These are phyloP conservation scores for Conger conger DNA, from an alignment of 2,113 vertebrate species.

Conservation along the genomic window DNA sequence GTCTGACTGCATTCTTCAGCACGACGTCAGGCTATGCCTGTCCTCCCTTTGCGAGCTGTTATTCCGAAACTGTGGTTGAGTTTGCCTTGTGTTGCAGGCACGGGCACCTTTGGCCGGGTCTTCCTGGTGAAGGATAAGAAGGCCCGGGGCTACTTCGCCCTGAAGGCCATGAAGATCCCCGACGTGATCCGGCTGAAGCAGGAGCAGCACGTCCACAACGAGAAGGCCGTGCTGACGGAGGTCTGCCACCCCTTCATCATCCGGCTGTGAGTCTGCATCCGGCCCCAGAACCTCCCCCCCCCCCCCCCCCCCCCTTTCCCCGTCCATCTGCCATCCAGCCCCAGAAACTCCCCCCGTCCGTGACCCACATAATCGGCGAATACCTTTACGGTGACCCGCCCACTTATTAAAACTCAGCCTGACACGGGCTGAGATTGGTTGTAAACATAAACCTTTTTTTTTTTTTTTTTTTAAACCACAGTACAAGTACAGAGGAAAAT, in stretches of 20 bases:
- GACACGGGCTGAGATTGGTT: too few relatives aligned
- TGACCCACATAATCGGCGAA: too few relatives aligned
- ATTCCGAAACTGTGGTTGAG: neutral
- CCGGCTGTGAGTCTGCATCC: constrained; percentile 78
- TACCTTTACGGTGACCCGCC: too few relatives aligned
- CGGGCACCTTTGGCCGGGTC: constrained; percentile 91
- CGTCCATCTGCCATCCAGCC: neutral
- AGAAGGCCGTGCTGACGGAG: constrained; percentile 90
- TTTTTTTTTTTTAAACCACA: too few relatives aligned
- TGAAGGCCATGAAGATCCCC: constrained; percentile 95
- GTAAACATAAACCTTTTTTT: too few relatives aligned
- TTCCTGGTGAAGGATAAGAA: constrained; percentile 87
- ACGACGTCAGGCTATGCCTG: too few relatives aligned
- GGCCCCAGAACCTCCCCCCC: too few relatives aligned
- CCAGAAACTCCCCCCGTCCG: too few relatives aligned
- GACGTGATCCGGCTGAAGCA: constrained; percentile 95
- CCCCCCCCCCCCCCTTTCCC: neutral
- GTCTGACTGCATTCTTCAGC: too few relatives aligned
- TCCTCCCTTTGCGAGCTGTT: neutral
- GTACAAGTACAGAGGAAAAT: too few relatives aligned
- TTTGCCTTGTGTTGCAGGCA: constrained; percentile 68
- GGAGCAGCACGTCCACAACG: constrained; percentile 94
- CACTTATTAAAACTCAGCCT: too few relatives aligned
- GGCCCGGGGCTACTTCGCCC: constrained; percentile 76
- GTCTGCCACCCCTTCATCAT: constrained; percentile 91